phyloP scores from a whole-genome alignment of 2,888 invertebrate species.

The Smittia aterrima region DNA sequence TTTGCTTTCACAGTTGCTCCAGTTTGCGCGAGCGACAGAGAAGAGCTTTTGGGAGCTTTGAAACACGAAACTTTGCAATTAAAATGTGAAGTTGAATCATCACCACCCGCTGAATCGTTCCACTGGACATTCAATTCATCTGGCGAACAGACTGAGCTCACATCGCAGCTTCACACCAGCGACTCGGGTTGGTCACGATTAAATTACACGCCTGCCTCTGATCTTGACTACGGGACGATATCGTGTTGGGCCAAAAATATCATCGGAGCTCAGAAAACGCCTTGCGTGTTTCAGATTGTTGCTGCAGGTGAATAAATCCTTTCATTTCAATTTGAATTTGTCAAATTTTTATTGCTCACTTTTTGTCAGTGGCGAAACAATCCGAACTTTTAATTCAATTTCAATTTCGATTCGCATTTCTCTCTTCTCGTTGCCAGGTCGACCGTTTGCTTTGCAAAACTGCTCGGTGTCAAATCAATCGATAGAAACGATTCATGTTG shows the following conservation, averaged over 20 bases:
- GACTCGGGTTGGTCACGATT: constrained; percentile 59
- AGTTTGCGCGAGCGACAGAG: constrained; percentile 72
- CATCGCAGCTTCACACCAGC: constrained; percentile 60
- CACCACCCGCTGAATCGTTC: constrained; percentile 80
- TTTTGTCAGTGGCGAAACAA: constrained; percentile 10
- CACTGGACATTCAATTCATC: constrained; percentile 93
- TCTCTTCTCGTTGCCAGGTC: constrained; percentile 60
- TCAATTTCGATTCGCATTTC: constrained; percentile 7
- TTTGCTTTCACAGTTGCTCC: constrained; percentile 57
- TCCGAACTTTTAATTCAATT: background rate
- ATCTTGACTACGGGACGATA: constrained; percentile 86
- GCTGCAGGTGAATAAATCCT: constrained; percentile 65
- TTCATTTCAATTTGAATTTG: constrained; percentile 16
- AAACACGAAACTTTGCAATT: constrained; percentile 85
- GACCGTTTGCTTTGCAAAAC: constrained; percentile 83
- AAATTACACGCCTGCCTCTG: constrained; percentile 82
- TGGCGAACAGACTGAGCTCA: constrained; percentile 77
- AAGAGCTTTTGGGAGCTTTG: constrained; percentile 80
- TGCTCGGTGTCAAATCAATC: constrained; percentile 88
- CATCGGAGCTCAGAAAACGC: constrained; percentile 78
- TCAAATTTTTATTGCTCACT: constrained; percentile 6
- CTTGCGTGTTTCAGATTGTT: constrained; percentile 83
- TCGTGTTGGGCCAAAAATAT: constrained; percentile 83
- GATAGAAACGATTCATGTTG: constrained; percentile 76
- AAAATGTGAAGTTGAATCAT: constrained; percentile 83